These are phyloP conservation scores for Phorcus lineatus DNA, from an alignment of 2,888 invertebrate species.

Conservation along the genomic window DNA sequence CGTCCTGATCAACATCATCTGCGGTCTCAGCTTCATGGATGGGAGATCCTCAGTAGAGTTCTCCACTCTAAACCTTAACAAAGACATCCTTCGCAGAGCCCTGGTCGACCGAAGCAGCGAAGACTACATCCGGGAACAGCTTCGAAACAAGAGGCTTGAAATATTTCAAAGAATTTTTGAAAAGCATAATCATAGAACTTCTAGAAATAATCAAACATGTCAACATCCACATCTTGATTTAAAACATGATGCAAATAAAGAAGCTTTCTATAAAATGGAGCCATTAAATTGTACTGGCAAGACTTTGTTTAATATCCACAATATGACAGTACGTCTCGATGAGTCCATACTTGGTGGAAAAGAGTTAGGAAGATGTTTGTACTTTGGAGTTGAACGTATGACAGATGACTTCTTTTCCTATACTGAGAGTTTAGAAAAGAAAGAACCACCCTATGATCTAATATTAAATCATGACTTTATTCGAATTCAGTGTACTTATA, in stretches of 20 bases:
- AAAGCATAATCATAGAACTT: neutral
- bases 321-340: slow-evolving; percentile 51
- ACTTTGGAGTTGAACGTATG: slow-evolving; percentile 52
- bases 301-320: slow-evolving; percentile 51
- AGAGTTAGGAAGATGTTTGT: slow-evolving; percentile 57
- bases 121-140: neutral
- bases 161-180: slow-evolving; percentile 22
- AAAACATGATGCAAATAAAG: slow-evolving; percentile 55
- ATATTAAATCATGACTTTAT: slow-evolving; percentile 61
- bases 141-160: neutral
- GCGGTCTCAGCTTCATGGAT: slow-evolving; percentile 15
- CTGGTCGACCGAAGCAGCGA: neutral
- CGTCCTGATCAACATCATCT: slow-evolving; percentile 16
- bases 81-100: neutral
- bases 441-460: slow-evolving; percentile 49
- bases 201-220: slow-evolving; percentile 38
- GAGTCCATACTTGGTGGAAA: slow-evolving; percentile 38
- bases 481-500: slow-evolving; percentile 54
- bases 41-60: neutral
- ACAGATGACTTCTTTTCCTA: slow-evolving; percentile 54
- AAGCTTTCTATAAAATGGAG: slow-evolving; percentile 52
- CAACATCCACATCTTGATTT: slow-evolving; percentile 52
- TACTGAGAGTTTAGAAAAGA: slow-evolving; percentile 44
- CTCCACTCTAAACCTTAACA: neutral
- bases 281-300: slow-evolving; percentile 53